Conservation (phyloP, 2,888 invertebrate species). For the Cephus rjabovi region DNA sequence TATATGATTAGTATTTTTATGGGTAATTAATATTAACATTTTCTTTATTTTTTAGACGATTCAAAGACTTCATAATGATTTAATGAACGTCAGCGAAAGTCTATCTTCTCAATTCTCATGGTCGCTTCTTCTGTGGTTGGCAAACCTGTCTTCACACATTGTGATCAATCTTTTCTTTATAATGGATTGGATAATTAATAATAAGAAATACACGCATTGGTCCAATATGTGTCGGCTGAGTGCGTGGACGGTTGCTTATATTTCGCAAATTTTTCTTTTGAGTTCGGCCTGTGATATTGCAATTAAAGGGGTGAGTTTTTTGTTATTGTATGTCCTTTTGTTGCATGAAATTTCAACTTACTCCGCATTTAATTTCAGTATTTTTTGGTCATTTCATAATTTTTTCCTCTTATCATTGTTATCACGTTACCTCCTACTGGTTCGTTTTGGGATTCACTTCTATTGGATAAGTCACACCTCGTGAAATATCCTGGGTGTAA, state of each 20-base stretch:
- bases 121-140: conserved; percentile 53
- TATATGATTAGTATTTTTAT: background rate
- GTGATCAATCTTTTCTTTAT: conserved; percentile 52
- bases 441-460: background rate
- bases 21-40: conserved; percentile 29
- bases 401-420: no score
- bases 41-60: conserved; percentile 25
- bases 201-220: conserved; percentile 10
- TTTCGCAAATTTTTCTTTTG: conserved; percentile 46
- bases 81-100: conserved; percentile 48
- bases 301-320: conserved; percentile 42
- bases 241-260: conserved; percentile 44
- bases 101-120: conserved; percentile 47
- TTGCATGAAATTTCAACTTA: background rate
- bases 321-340: background rate
- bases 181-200: conserved; percentile 30
- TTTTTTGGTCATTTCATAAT: no score
- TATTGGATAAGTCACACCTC: background rate
- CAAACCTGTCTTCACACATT: conserved; percentile 49
- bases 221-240: conserved; percentile 32
- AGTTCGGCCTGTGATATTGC: conserved; percentile 48
- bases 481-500: background rate
- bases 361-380: background rate
- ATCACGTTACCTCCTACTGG: no score
- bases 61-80: conserved; percentile 47